Evolutionary conservation across 2,797 vertebrate species (phyloP), one percentile per base, ranked within the genome.

Genomic region (Glossophaga mutica): DNA sequence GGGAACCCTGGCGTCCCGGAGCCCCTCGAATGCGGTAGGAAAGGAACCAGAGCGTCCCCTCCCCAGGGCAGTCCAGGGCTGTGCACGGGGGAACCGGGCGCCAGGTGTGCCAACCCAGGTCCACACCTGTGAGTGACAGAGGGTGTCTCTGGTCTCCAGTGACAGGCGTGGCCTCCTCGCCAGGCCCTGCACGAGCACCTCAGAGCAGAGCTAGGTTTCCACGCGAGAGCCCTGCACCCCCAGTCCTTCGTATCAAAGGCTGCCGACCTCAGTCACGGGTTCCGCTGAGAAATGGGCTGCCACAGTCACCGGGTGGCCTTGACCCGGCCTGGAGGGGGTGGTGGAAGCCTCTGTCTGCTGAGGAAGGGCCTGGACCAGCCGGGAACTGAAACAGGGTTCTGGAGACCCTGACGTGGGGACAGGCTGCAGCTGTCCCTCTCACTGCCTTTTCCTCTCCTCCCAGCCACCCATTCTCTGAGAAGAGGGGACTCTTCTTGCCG

Each of bases 301-400:
- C 42, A 4, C 46, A 6, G 26, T 48, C 70, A 46, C 67, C 39
- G 12, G 15, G n/a, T 29, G 22, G 90, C 59, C 73, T 71, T 34
- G 22, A 39, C 21, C 34, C 32, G 21, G n/a, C 52, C 34, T 7
- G 0, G 11, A 59, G 21, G 4, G 29, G 46, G 9, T 2, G 1
- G 82, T 3, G 11, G 52, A 10, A 48, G 71, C 12, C 39, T 57
- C 81, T 14, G 44, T 26, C 29, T 50, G 52, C 71, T 22, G 62
- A 94, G 57, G 68, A 39, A 15, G 74, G 86, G 39, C 37, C 65
- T 62, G 34, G 79, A 52, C 73, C 39, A 24, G 37, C 77, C 73
- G 55, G 12, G 81, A 42, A 29, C 76, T 9, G 73, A 18, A 22
- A 4, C n/a, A 1, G n/a, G 39, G 34, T 10, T 34, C 37, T 52